Conservation (phyloP, 2,113 vertebrate genomes). For the Dasyurus viverrinus region DNA sequence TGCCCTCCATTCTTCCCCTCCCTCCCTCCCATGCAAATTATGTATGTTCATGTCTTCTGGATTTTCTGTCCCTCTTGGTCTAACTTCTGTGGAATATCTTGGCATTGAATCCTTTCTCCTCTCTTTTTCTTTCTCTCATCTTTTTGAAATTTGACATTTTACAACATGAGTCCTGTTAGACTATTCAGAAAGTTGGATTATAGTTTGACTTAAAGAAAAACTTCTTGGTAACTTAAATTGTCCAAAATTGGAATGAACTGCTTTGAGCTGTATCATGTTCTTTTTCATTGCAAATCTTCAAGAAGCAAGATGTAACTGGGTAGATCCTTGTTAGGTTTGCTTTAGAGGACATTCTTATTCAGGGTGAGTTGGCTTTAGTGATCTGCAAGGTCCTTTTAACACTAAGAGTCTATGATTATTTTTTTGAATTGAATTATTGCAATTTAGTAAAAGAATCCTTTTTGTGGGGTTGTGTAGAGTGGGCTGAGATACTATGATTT, state of each 20-base stretch:
- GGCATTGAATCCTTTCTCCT: background rate
- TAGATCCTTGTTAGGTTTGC: background rate
- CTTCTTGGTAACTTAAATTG: background rate
- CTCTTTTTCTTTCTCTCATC: too few species aligned
- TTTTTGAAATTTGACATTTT: background rate
- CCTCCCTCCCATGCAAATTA: background rate
- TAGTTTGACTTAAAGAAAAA: background rate
- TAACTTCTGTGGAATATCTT: background rate
- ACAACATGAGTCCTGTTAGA: background rate
- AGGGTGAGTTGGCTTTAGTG: background rate
- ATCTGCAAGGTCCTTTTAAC: background rate
- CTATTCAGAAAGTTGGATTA: background rate
- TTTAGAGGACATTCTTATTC: background rate
- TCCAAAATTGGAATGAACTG: background rate
- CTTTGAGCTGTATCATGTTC: background rate
- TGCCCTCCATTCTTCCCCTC: background rate
- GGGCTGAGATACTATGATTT: background rate
- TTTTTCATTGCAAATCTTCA: background rate
- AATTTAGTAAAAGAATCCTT: background rate
- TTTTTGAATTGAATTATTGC: background rate
- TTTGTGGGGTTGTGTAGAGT: background rate
- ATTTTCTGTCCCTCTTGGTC: background rate
- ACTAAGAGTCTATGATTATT: background rate
- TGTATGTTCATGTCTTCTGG: background rate
- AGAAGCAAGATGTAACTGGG: background rate